phyloP scores from a whole-genome alignment of 1,140 invertebrate genomes.

The Drosophila hydei region DNA sequence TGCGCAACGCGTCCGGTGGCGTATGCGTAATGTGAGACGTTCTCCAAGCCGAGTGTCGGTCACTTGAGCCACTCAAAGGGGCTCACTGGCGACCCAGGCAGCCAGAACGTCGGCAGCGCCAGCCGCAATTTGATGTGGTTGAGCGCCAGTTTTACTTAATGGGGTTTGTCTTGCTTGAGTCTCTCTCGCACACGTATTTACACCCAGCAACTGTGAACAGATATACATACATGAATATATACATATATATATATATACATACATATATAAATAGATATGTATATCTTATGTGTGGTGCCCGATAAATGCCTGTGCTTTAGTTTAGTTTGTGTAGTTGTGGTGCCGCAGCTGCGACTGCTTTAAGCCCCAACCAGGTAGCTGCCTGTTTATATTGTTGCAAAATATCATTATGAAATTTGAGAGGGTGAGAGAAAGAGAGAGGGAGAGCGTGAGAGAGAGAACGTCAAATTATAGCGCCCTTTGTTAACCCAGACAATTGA shows the following conservation, averaged over 20 bases:
- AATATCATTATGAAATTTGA: constrained; percentile 31
- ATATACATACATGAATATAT: background rate
- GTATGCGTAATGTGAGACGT: constrained; percentile 50
- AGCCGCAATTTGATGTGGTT: constrained; percentile 47
- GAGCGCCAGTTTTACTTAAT: constrained; percentile 55
- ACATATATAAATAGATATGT: background rate
- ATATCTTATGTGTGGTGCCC: background rate
- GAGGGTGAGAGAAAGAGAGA: constrained; percentile 6
- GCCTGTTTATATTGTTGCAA: background rate
- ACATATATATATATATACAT: background rate
- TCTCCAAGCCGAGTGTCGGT: constrained; percentile 29
- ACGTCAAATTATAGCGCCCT: constrained; percentile 9
- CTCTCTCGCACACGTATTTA: constrained; percentile 36
- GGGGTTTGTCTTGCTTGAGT: constrained; percentile 36
- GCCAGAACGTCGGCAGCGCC: constrained; percentile 13
- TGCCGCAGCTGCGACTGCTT: constrained; percentile 19
- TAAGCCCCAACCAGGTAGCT: background rate
- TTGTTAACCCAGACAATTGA: constrained; percentile 27
- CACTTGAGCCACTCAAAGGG: constrained; percentile 48
- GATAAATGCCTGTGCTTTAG: constrained; percentile 17
- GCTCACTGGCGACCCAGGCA: constrained; percentile 27
- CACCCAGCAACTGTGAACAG: constrained; percentile 44
- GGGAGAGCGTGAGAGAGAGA: too few species aligned
- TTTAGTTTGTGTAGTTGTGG: constrained; percentile 39
- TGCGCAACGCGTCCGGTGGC: constrained; percentile 29